These are phyloP conservation scores for Neodon shergylaensis DNA, from an alignment of 2,113 vertebrate genomes.

Conservation along the genomic window DNA sequence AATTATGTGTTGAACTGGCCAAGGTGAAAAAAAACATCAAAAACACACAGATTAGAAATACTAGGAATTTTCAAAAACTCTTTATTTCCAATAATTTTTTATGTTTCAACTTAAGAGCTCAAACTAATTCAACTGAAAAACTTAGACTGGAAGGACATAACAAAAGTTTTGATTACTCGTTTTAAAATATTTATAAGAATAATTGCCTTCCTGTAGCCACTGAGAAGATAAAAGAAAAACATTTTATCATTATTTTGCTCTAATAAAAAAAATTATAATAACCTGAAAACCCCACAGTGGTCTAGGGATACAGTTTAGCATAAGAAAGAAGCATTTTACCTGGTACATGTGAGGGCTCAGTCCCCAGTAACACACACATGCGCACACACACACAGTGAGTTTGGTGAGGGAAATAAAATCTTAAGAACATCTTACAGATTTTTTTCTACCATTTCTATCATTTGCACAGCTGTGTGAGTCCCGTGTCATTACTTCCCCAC, in stretches of 20 bases:
- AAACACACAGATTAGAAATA: slow-evolving; percentile 18
- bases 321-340: not conserved
- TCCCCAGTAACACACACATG: not conserved
- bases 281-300: not conserved
- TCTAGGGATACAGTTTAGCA: not conserved
- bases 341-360: not conserved
- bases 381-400: not conserved
- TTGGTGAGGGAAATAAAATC: slow-evolving; percentile 25
- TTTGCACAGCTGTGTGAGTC: slow-evolving; percentile 11
- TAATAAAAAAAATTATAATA: not conserved
- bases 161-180: slow-evolving; percentile 33
- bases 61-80: slow-evolving; percentile 36
- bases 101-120: slow-evolving; percentile 25
- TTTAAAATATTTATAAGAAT: slow-evolving; percentile 26
- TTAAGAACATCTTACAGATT: not conserved
- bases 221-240: slow-evolving; percentile 38
- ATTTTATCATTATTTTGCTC: not conserved
- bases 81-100: slow-evolving; percentile 50
- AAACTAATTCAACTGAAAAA: slow-evolving; percentile 49
- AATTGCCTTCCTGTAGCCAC: slow-evolving; percentile 42
- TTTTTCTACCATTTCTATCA: slow-evolving; percentile 27
- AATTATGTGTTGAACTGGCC: slow-evolving; percentile 6
- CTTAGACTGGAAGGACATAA: not conserved
- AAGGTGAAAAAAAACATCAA: not conserved
- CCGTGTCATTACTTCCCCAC: slow-evolving; percentile 27